phyloP scores from a whole-genome alignment of 2,797 vertebrate species.

The Hippocampus kuda region DNA sequence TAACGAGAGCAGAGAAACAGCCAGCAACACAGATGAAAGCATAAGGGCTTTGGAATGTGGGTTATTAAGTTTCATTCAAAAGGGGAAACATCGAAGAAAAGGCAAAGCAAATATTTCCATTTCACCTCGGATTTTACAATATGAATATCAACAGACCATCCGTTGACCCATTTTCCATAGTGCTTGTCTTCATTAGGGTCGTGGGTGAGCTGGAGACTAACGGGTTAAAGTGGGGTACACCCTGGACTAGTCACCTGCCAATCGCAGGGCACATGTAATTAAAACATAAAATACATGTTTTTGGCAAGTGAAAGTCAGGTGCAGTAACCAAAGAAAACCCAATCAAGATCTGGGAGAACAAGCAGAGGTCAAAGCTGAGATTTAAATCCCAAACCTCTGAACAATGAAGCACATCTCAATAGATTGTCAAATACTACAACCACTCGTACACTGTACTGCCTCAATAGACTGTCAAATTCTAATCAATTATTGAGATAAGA shows the following conservation, averaged over 20 bases:
- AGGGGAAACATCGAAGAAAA: not conserved
- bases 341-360: not conserved
- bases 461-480: too few species aligned
- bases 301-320: not conserved
- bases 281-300: not conserved
- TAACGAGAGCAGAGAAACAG: not conserved
- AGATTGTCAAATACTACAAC: not conserved
- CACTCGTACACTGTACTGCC: too few species aligned
- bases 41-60: conserved; percentile 4
- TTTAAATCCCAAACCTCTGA: too few species aligned
- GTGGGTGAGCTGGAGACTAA: too few species aligned
- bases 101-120: not conserved
- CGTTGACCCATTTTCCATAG: not conserved
- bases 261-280: too few species aligned
- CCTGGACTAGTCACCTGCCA: too few species aligned
- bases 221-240: too few species aligned
- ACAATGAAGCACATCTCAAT: too few species aligned
- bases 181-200: not conserved
- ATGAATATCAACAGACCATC: not conserved
- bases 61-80: not conserved
- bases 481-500: too few species aligned
- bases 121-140: not conserved
- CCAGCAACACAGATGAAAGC: conserved; percentile 3
- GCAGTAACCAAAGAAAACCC: not conserved
- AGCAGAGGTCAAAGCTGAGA: too few species aligned